Conservation (phyloP, 2,113 vertebrate genomes). For the Cromileptes altivelis region DNA sequence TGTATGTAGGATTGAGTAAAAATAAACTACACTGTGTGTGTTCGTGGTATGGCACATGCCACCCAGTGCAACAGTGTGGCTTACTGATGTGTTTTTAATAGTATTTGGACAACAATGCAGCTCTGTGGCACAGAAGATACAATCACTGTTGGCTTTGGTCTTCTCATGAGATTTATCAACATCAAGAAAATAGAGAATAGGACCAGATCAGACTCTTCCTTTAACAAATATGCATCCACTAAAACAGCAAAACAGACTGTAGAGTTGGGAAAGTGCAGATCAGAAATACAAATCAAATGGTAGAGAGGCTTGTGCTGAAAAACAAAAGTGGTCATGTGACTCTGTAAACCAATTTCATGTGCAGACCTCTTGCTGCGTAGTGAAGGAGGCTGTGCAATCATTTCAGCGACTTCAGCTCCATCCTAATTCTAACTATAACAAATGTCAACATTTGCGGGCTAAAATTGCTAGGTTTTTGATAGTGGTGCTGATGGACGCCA, state of each 20-base stretch:
- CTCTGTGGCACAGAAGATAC: not conserved
- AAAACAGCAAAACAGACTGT: not conserved
- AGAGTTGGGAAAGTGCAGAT: not conserved
- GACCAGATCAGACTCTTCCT: not conserved
- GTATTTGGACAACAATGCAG: not conserved
- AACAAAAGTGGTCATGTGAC: not conserved
- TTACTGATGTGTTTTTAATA: conserved; percentile 1
- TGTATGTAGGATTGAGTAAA: not conserved
- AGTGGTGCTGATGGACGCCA: not conserved
- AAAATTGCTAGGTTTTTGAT: not conserved
- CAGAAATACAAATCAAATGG: not conserved
- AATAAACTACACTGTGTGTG: not conserved
- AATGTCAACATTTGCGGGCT: not conserved
- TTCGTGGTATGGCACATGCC: not conserved
- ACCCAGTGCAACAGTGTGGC: not conserved
- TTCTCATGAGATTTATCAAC: not conserved
- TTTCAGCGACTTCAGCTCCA: not conserved
- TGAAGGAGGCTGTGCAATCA: not conserved
- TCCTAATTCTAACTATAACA: not conserved
- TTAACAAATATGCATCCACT: not conserved
- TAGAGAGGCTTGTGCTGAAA: not conserved
- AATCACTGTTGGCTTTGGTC: not conserved
- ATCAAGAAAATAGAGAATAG: not conserved
- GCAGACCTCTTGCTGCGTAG: not conserved
- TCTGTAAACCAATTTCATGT: not conserved